Base-by-base conservation (phyloP, 1,140 invertebrate genomes). In the Akabosia matsudoensis region DNA sequence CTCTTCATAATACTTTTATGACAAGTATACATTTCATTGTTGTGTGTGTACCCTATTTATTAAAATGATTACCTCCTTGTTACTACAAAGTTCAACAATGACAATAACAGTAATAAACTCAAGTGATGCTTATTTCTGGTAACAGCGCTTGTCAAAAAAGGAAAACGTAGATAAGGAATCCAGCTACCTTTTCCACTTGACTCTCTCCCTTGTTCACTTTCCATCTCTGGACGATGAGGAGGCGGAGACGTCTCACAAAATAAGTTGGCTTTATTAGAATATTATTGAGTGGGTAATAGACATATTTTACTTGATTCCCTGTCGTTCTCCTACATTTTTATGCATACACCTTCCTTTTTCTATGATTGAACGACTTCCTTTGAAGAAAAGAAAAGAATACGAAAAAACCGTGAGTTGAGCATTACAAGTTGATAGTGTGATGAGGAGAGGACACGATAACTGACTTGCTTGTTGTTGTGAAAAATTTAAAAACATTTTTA, bases 101-200 rank as follows among this genome's bases (percentile, higher is more conserved):
- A 61, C 24, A 61, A 61, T 24, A 61, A 61, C n/a, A 51, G n/a
- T 61, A 61, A 61, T 61, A 61, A 61, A 61, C 54, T 61, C 54
- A 61, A 24, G 54, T 61, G 54, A 61, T 61, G 13, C 24, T 45
- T 45, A 10, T 10, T 45, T 45, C 37, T 45, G 37, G n/a, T 61
- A 61, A 61, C 54, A 61, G 24, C n/a, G 45, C 10, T 13, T 24
- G 4, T 10, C 54, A 22, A 22, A 61, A 61, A 61, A 61, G 7
- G 54, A 22, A 61, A 61, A 61, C 3, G n/a, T n/a, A 7, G 54
- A 61, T 61, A 24, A 61, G 14, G 54, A 61, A 61, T 22, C 54
- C 13, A n/a, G 24, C 24, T 24, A 14, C 54, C 24, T 61, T 61
- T 24, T 61, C 14, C 54, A 61, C 54, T 61, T 61, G 54, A 61